Conservation (phyloP, 2,888 invertebrate species). For the Mantis religiosa region DNA sequence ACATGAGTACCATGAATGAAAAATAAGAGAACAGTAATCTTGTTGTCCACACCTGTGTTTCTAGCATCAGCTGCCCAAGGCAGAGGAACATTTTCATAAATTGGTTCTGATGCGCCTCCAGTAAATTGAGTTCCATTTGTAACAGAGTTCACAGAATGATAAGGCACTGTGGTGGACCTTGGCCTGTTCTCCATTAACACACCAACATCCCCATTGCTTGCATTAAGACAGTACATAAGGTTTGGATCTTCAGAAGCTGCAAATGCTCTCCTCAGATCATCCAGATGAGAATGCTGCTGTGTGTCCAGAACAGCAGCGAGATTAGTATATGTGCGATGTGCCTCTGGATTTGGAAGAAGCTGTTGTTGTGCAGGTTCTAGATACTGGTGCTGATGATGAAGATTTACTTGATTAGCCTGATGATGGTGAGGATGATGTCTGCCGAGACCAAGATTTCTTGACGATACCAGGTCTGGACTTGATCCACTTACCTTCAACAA, state of each 20-base stretch:
- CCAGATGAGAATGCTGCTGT: constrained; percentile 30
- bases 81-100: constrained; percentile 75
- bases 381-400: constrained; percentile 25
- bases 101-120: constrained; percentile 58
- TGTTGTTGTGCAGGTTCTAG: constrained; percentile 18
- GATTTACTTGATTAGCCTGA: background rate
- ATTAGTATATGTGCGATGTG: constrained; percentile 71
- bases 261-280: constrained; percentile 34
- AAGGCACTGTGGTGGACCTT: constrained; percentile 20
- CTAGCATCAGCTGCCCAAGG: constrained; percentile 54
- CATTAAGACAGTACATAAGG: constrained; percentile 35
- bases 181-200: constrained; percentile 22
- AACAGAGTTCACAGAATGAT: constrained; percentile 18
- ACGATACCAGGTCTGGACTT: constrained; percentile 73
- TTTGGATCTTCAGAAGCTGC: constrained; percentile 31
- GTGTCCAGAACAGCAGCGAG: constrained; percentile 53
- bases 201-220: constrained; percentile 26
- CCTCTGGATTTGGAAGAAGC: constrained; percentile 44
- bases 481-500: constrained; percentile 51
- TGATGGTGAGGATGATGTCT: constrained; percentile 2
- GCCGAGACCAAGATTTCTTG: constrained; percentile 51
- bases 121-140: constrained; percentile 5
- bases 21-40: background rate
- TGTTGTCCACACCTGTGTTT: background rate
- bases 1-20: too few relatives aligned